Conservation (phyloP, 2,888 invertebrate genomes). For the Cyrtodaria siliqua region DNA sequence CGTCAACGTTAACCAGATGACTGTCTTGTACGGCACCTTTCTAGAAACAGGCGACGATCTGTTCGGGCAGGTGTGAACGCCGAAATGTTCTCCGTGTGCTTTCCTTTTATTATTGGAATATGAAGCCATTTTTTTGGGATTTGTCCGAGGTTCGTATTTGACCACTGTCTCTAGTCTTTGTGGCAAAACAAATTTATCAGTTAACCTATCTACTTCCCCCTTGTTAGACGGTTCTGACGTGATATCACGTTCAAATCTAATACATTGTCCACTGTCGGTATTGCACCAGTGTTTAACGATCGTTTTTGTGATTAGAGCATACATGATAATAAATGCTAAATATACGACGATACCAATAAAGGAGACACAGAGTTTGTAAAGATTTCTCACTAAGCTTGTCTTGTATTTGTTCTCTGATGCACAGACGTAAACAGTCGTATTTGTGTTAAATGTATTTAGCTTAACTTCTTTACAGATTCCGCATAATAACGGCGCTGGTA, state of each 20-base stretch:
- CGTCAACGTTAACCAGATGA: constrained; percentile 54
- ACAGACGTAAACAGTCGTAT: constrained; percentile 38
- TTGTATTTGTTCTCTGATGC: constrained; percentile 34
- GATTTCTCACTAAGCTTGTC: constrained; percentile 20
- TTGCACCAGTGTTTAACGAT: constrained; percentile 44
- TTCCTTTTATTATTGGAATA: no score
- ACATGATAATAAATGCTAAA: constrained; percentile 45
- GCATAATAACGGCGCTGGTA: constrained; percentile 49
- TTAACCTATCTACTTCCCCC: constrained; percentile 23
- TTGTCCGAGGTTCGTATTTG: no score
- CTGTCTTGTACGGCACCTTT: constrained; percentile 38
- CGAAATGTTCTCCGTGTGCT: no score
- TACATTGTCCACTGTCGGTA: constrained; percentile 8
- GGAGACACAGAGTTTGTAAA: constrained; percentile 40
- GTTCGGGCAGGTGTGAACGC: background rate
- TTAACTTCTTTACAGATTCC: constrained; percentile 22
- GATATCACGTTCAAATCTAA: constrained; percentile 23
- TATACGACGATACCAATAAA: constrained; percentile 15
- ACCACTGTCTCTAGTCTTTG: no score
- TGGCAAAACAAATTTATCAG: constrained; percentile 1
- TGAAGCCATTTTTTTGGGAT: no score
- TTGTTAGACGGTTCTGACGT: constrained; percentile 19
- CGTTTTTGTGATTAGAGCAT: constrained; percentile 39
- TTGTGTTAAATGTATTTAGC: constrained; percentile 18
- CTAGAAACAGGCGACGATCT: constrained; percentile 10